These are phyloP conservation scores for Taenaris catops DNA, from an alignment of 2,888 invertebrate genomes.

Conservation along the genomic window DNA sequence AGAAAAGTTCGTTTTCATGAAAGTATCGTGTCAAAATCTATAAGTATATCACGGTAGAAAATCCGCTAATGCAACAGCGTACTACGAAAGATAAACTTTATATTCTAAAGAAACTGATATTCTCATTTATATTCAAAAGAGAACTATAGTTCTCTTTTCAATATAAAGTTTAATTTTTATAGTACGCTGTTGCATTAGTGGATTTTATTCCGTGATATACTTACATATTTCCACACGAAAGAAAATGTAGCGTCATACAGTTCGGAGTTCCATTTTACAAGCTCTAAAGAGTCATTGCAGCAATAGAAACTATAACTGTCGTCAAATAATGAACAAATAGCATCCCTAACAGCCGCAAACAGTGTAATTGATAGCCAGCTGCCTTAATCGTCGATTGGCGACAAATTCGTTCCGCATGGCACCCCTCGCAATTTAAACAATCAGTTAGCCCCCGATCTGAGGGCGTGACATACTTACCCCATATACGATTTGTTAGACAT, in stretches of 20 bases:
- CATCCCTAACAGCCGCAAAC: constrained; percentile 70
- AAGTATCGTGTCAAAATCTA: no score
- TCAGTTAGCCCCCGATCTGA: constrained; percentile 28
- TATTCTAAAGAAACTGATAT: no score
- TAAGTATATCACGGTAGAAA: no score
- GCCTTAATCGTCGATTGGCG: constrained; percentile 64
- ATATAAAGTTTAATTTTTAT: no score
- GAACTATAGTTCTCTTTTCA: no score
- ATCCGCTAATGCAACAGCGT: no score
- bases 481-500: constrained; percentile 16
- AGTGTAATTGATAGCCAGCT: constrained; percentile 62
- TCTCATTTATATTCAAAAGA: no score
- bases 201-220: no score
- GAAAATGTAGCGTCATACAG: not conserved
- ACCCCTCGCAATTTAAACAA: constrained; percentile 41
- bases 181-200: no score
- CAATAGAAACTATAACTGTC: constrained; percentile 63
- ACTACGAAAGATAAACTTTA: no score
- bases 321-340: constrained; percentile 67
- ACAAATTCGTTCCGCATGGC: constrained; percentile 60
- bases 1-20: no score
- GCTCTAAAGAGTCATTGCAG: constrained; percentile 25
- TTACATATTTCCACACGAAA: no score
- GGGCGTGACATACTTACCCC: constrained; percentile 32
- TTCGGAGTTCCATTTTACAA: not conserved